Base-by-base conservation (phyloP, 1,140 invertebrate species). In the Papilio machaon region DNA sequence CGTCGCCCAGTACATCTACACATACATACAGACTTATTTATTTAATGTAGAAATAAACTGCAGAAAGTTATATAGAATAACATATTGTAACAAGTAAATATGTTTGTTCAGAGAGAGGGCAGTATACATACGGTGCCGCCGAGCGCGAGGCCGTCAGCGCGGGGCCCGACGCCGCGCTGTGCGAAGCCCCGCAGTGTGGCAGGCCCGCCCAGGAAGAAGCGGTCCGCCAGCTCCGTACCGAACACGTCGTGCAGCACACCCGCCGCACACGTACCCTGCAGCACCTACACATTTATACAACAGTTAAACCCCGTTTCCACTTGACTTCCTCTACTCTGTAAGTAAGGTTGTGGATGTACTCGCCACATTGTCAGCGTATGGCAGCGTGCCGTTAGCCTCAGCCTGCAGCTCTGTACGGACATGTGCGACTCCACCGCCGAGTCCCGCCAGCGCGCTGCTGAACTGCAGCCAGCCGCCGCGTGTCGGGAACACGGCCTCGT, bases 171-270 rank as follows among this genome's bases (percentile, higher is more conserved):
- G 38, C 98, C 98, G 85, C 97, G 95, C 90, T 96, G 95, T 67
- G 96, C 95, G 91, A 99, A 99, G 17, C 98, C 98, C 88, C 98
- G 94, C 11, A 99, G 86, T 81, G 96, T 97, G 60, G 98, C 92
- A 1, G 98, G 98, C 1, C 98, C 98, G 47, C 98, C 98, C 43
- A 99, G 94, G 91, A 97, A 98, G 95, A 98, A 98, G 83, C 96
- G 95, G 92, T 99, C 98, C 54, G 96, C 95, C 83, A 98, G 79
- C 91, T 96, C 96, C 67, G 96, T 95, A 88, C 96, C 95, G 89
- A 95, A 95, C 85, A 96, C 93, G 88, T 96, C 92, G 87, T 95
- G 94, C 74, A 99, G 94, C 13, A 97, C 90, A 3, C 98, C 98
- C 80, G 95, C 95, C 81, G 96, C 96, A 38, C 97, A 90, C 30